Evolutionary conservation across 1,140 invertebrate genomes (phyloP).

Genomic region (Rhagoletis zephyria): DNA sequence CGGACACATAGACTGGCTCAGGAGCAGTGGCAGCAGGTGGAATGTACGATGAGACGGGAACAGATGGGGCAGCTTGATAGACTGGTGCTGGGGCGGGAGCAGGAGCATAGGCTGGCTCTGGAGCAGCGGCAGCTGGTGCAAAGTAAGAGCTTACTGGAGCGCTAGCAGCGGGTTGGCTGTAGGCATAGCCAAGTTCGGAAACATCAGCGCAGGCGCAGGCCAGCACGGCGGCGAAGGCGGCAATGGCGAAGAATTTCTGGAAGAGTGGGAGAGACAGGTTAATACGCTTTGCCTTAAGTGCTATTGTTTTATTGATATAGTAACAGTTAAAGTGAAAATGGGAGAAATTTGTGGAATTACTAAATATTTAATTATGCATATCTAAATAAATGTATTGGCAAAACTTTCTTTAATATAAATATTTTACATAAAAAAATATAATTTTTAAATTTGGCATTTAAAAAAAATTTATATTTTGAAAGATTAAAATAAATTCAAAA

Average conservation of each 20-base stretch:
- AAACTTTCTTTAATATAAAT: no score
- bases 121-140: slow-evolving; percentile 62
- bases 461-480: no score
- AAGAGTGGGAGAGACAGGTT: not conserved
- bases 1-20: not conserved
- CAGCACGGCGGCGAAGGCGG: not conserved
- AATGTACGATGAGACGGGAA: slow-evolving; percentile 23
- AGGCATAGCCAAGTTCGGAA: slow-evolving; percentile 53
- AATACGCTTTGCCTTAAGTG: no score
- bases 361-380: no score
- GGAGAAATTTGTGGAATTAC: no score
- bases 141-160: not conserved
- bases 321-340: no score
- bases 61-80: slow-evolving; percentile 52
- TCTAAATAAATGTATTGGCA: no score
- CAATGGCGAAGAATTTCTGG: slow-evolving; percentile 21
- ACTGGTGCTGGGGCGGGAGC: slow-evolving; percentile 58
- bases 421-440: no score
- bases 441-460: no score
- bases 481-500: no score
- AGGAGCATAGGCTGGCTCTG: slow-evolving; percentile 66
- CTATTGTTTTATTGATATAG: no score
- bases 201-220: slow-evolving; percentile 55
- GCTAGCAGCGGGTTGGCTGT: slow-evolving; percentile 33
- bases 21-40: slow-evolving; percentile 20